Evolutionary conservation across 2,888 invertebrate species (phyloP).

Genomic region (Boloria euphrosyne): DNA sequence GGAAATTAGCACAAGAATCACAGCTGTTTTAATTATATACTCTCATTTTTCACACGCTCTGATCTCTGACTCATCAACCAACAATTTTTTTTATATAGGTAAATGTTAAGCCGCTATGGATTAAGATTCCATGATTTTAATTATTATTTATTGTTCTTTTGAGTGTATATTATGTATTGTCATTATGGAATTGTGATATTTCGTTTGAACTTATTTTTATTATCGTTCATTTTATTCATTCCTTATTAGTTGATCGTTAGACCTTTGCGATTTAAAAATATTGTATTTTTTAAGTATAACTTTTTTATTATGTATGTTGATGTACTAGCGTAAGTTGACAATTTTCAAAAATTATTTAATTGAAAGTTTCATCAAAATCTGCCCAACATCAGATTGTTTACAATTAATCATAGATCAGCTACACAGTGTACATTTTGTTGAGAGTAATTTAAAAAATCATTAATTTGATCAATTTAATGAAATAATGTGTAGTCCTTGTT

Average conservation of each 20-base stretch:
- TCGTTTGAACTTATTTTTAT: constrained; percentile 12
- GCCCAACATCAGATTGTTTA: no score
- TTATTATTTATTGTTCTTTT: constrained; percentile 13
- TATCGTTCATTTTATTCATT: constrained; percentile 27
- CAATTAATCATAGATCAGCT: no score
- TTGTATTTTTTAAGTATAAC: constrained; percentile 1
- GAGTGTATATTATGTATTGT: constrained; percentile 12
- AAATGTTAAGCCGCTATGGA: neutral
- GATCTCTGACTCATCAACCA: constrained; percentile 8
- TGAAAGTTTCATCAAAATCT: no score
- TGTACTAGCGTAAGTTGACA: no score
- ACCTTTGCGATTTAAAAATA: constrained; percentile 10
- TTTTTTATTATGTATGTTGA: neutral
- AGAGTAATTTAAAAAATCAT: no score
- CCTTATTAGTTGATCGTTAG: constrained; percentile 28
- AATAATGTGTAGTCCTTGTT: no score
- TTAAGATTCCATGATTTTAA: neutral
- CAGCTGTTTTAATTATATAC: neutral
- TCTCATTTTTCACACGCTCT: neutral
- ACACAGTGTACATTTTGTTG: no score
- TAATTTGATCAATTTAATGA: no score
- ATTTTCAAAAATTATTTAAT: no score
- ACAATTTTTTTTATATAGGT: neutral
- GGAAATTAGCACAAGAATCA: constrained; percentile 8
- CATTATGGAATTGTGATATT: constrained; percentile 34